Evolutionary conservation across 2,888 invertebrate genomes (phyloP).

Genomic region (Crossocerus cetratus): DNA sequence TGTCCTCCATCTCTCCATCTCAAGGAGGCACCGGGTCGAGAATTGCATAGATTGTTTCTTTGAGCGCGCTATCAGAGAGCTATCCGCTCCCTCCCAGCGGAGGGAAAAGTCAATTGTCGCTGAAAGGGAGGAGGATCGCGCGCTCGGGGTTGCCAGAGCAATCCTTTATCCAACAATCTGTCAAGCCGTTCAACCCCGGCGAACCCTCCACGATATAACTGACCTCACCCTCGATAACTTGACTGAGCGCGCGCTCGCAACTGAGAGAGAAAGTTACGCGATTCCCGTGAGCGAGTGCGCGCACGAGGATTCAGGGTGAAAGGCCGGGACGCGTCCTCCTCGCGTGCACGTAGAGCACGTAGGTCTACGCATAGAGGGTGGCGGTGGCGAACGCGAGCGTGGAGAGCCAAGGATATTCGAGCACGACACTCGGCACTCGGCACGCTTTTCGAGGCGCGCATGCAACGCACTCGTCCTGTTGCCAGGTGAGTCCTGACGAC

Average conservation of each 20-base stretch:
- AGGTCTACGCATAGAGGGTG: no score
- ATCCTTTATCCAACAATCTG: no score
- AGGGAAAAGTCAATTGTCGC: no score
- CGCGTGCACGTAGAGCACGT: background rate
- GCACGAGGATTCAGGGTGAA: conserved; percentile 26
- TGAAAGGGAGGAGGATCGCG: no score
- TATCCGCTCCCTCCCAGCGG: no score
- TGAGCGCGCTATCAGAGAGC: no score
- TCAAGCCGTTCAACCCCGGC: no score
- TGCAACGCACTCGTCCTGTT: conserved; percentile 48
- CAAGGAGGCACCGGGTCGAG: no score
- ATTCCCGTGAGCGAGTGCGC: conserved; percentile 48
- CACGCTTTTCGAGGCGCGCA: conserved; percentile 47
- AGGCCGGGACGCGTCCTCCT: background rate
- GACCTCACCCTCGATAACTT: conserved; percentile 50
- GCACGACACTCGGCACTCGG: background rate
- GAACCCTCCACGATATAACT: conserved; percentile 19
- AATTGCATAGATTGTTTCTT: no score
- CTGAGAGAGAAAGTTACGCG: conserved; percentile 42
- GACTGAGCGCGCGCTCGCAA: conserved; percentile 3
- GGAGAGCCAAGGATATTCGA: background rate
- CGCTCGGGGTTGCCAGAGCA: no score
- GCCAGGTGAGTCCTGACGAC: conserved; percentile 50
- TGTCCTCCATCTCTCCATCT: no score
- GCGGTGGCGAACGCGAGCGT: background rate